Percentiles rank a stretch among this genome's conserved stretches.
phyloP scores from a whole-genome alignment of 2,797 vertebrate species.

The Steatocranus sp. region DNA sequence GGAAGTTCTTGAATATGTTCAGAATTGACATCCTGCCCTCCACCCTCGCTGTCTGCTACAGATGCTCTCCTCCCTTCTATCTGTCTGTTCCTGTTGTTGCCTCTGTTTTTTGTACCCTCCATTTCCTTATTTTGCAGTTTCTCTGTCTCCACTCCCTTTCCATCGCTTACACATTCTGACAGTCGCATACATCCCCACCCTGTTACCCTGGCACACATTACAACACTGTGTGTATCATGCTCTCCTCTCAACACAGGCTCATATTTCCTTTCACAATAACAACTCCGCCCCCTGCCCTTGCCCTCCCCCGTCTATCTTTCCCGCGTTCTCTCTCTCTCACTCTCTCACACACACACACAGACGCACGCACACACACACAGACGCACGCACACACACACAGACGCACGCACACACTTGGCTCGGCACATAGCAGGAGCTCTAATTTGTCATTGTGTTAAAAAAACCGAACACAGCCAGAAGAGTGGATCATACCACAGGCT shows the following conservation, averaged over 20 bases:
- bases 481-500: constrained; percentile 25
- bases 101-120: constrained; percentile 47
- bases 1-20: constrained; percentile 21
- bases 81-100: constrained; percentile 27
- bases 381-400: not conserved
- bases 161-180: constrained; percentile 66
- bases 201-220: constrained; percentile 52
- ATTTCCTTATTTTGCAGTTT: constrained; percentile 41
- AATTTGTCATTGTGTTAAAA: constrained; percentile 64
- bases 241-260: constrained; percentile 56
- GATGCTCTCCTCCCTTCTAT: constrained; percentile 48
- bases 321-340: constrained; percentile 6
- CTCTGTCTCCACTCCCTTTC: constrained; percentile 50
- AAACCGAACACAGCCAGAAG: constrained; percentile 34
- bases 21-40: constrained; percentile 22
- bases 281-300: constrained; percentile 38
- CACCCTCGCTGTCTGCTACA: constrained; percentile 6
- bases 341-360: fast-evolving
- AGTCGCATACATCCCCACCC: constrained; percentile 57
- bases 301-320: constrained; percentile 34
- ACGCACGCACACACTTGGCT: constrained; percentile 22
- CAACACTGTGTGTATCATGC: constrained; percentile 40
- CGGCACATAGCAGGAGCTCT: constrained; percentile 40
- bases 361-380: too few relatives aligned
- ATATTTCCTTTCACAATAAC: constrained; percentile 65